phyloP scores from a whole-genome alignment of 2,797 vertebrate species.

The Sebastiscus albofasciatus region DNA sequence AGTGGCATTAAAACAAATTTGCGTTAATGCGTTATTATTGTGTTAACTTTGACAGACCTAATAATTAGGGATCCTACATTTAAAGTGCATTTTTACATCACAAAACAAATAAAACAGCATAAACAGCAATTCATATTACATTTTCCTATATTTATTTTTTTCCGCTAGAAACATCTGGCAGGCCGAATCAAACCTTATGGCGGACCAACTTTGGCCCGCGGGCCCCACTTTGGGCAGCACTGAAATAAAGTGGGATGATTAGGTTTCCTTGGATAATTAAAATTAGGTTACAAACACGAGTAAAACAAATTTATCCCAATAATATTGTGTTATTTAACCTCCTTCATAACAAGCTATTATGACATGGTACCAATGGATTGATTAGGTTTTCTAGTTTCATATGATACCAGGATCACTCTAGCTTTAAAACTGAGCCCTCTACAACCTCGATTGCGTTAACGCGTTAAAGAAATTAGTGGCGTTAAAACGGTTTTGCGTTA shows the following conservation, averaged over 20 bases:
- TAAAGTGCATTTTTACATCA: too few relatives aligned
- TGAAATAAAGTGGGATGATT: neutral
- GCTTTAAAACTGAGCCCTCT: neutral
- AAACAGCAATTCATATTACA: too few relatives aligned
- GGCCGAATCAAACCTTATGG: too few relatives aligned
- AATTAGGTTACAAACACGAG: neutral
- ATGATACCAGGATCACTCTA: neutral
- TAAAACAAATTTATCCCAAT: slow-evolving; percentile 1
- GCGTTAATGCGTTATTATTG: too few relatives aligned
- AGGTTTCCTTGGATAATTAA: neutral
- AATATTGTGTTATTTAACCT: neutral
- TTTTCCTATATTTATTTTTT: too few relatives aligned
- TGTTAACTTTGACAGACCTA: too few relatives aligned
- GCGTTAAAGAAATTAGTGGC: neutral
- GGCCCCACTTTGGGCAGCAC: too few relatives aligned
- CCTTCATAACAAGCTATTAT: neutral
- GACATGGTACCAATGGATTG: neutral
- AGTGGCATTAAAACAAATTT: too few relatives aligned
- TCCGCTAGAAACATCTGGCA: too few relatives aligned
- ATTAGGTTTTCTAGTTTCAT: neutral
- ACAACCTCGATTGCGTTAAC: neutral
- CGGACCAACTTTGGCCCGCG: too few relatives aligned
- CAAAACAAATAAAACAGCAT: too few relatives aligned
- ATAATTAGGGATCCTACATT: too few relatives aligned
- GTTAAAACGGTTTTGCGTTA: neutral